Base-by-base conservation (phyloP, 2,797 vertebrate species). In the Tokudaia muenninki region DNA sequence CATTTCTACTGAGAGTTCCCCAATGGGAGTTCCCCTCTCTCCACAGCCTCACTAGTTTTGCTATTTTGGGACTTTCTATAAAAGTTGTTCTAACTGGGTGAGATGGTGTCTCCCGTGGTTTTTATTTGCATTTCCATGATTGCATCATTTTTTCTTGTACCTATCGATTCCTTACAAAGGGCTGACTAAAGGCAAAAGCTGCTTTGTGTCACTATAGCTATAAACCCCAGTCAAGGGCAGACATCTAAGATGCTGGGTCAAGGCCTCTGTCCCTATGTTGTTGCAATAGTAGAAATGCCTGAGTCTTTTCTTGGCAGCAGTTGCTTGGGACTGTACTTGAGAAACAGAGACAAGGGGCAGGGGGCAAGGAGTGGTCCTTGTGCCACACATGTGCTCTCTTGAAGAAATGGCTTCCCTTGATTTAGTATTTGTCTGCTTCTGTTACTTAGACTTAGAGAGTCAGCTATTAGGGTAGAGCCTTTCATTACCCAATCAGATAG, bases 111-210 rank as follows among this genome's bases (percentile, higher is more conserved):
- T 74, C 24, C 31, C 3, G 2, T n/a, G 59, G 74, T 87, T 93
- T 93, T 93, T 37, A 57, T 78, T 87, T 87, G n/a, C 83, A 70
- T 80, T 79, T 79, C 50, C 7, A 8, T 61, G 31, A 59, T 88
- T 41, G 7, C 61, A 29, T 55, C 57, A 22, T 11, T 59, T 72
- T 44, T 34, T 29, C 17, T 59, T 72, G 17, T 82, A 17, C 37
- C 52, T 31, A 6, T 70, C 7, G 2, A 19, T 12, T 61, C 17
- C 24, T 72, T 44, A 34, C 19, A 44, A 82, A 50, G 22, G n/a
- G 52, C 24, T 63, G 19, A 55, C 22, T 34, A 21, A 59, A 59
- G 13, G 44, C 16, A n/a, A 65, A 50, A 94, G 14, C 82, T 59
- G 67, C 47, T 19, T 67, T 61, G 63, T 86, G 63, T 78, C 63